These are phyloP conservation scores for Drosophila orosa DNA, from an alignment of 1,140 invertebrate genomes.

Conservation along the genomic window DNA sequence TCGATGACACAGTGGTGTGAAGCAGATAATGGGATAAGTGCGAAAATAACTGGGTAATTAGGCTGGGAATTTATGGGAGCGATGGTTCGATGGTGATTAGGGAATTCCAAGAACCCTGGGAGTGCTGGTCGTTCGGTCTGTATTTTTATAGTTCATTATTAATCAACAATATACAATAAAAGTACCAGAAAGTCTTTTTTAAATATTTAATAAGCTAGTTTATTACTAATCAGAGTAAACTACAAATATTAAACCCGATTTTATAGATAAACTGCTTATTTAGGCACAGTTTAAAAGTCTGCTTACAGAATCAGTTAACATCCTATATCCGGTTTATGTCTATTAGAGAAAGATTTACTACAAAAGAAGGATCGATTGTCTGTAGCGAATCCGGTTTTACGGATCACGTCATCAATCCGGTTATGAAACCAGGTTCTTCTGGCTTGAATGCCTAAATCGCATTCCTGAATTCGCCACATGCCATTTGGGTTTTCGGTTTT, in stretches of 20 bases:
- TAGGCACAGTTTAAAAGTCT: too few relatives aligned
- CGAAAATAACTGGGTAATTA: slow-evolving; percentile 39
- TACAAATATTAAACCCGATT: not conserved
- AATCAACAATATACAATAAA: not conserved
- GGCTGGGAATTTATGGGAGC: slow-evolving; percentile 20
- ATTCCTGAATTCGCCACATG: slow-evolving; percentile 40
- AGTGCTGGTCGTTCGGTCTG: not conserved
- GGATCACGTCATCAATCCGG: slow-evolving; percentile 21
- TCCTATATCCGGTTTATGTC: slow-evolving; percentile 21
- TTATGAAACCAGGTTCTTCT: slow-evolving; percentile 19
- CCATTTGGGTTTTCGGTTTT: slow-evolving; percentile 33
- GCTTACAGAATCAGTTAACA: slow-evolving; percentile 9
- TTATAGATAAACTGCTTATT: not conserved
- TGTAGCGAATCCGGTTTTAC: slow-evolving; percentile 7
- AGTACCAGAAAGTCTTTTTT: not conserved
- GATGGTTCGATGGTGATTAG: not conserved
- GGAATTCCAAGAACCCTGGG: not conserved
- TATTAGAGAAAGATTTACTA: not conserved
- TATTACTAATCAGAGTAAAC: not conserved
- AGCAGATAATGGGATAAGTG: slow-evolving; percentile 49
- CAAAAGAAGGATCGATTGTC: slow-evolving; percentile 27
- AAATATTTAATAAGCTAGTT: not conserved
- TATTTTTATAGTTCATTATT: not conserved
- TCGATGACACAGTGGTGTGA: slow-evolving; percentile 37
- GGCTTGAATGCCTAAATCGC: slow-evolving; percentile 33